Evolutionary conservation across 2,888 invertebrate genomes (phyloP).

Genomic region (Eupithecia insigniata): DNA sequence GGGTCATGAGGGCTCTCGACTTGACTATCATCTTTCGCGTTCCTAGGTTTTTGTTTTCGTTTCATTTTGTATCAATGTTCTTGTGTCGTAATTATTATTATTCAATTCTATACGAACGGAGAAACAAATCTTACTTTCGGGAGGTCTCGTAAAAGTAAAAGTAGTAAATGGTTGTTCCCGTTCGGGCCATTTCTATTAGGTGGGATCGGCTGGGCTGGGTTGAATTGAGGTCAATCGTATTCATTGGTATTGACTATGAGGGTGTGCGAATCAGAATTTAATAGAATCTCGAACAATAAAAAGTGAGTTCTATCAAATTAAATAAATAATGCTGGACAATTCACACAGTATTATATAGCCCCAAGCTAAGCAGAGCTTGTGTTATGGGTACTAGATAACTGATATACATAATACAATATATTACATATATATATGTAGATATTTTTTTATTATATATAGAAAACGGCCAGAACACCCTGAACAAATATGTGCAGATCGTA

Average conservation of each 20-base stretch:
- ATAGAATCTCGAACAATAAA: slow-evolving; percentile 6
- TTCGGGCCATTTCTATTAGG: slow-evolving; percentile 5
- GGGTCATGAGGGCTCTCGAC: not conserved
- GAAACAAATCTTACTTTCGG: not conserved
- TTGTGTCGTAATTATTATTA: not conserved
- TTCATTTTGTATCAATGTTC: not conserved
- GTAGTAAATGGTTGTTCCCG: not conserved
- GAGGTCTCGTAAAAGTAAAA: slow-evolving; percentile 1
- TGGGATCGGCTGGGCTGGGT: not conserved
- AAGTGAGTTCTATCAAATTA: not conserved
- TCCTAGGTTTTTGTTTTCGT: not conserved
- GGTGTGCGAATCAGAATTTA: not conserved
- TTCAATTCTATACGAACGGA: not conserved
- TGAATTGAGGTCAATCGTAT: slow-evolving; percentile 8
- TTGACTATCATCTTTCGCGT: not conserved
- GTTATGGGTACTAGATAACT: no score
- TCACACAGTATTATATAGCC: no score
- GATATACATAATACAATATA: no score
- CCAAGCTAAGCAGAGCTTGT: no score
- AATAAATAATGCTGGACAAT: no score
- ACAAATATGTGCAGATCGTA: no score
- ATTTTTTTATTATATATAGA: no score
- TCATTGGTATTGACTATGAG: slow-evolving; percentile 6
- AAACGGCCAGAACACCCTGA: no score
- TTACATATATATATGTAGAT: no score